Evolutionary conservation across 2,113 vertebrate species (phyloP).

Genomic region (Pampusana beccarii): DNA sequence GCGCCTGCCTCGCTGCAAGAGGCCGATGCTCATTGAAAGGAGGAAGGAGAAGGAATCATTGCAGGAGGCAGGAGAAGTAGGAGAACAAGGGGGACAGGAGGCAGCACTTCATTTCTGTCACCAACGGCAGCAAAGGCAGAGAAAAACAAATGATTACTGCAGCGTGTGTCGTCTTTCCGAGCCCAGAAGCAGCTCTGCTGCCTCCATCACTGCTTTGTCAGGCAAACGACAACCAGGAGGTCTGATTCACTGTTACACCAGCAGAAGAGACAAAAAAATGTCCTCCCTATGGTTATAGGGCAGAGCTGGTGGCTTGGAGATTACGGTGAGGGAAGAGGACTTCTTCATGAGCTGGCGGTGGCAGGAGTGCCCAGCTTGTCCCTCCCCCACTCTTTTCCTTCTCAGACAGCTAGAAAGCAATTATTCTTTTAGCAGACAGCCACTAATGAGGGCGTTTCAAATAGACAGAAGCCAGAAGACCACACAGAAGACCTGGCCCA

Average conservation of each 20-base stretch:
- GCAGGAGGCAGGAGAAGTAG: neutral
- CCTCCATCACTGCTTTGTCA: neutral
- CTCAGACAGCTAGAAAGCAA: neutral
- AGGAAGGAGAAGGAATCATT: neutral
- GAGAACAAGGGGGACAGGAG: neutral
- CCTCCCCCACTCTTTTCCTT: neutral
- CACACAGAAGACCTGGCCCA: accelerated
- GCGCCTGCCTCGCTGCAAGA: neutral
- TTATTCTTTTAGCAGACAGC: neutral
- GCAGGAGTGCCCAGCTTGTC: neutral
- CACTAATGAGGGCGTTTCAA: neutral
- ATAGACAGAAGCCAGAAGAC: neutral
- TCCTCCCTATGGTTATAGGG: neutral
- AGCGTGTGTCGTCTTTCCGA: neutral
- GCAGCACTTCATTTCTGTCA: neutral
- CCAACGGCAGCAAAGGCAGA: neutral
- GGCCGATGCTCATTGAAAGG: neutral
- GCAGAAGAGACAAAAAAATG: neutral
- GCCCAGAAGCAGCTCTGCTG: neutral
- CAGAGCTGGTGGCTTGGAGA: neutral
- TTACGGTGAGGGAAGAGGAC: neutral
- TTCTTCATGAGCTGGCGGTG: neutral
- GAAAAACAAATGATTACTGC: neutral
- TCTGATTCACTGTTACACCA: neutral
- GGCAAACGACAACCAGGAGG: neutral